Evolutionary conservation across 2,113 vertebrate species (phyloP).

Genomic region (Sylvia atricapilla): DNA sequence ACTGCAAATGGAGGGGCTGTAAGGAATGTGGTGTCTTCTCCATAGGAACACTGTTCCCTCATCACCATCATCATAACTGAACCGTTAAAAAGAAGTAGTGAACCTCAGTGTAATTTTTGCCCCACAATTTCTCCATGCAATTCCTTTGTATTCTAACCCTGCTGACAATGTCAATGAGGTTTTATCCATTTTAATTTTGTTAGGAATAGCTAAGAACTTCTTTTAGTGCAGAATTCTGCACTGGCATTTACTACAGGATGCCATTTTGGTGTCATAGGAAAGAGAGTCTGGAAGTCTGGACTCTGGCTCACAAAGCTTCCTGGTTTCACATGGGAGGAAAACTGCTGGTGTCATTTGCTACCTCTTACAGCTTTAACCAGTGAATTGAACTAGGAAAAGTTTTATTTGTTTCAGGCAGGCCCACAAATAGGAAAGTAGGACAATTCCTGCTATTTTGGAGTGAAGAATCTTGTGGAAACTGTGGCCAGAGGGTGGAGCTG

Average conservation of each 20-base stretch:
- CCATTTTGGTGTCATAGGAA: not conserved
- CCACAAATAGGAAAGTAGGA: not conserved
- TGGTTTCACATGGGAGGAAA: not conserved
- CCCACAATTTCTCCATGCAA: not conserved
- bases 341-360: not conserved
- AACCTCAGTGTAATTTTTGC: not conserved
- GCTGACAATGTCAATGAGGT: not conserved
- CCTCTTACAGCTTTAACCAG: not conserved
- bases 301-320: not conserved
- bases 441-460: not conserved
- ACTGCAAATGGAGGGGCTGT: not conserved
- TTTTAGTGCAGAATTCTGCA: not conserved
- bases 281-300: not conserved
- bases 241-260: not conserved
- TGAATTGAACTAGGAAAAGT: not conserved
- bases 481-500: not conserved
- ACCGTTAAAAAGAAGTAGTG: not conserved
- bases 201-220: not conserved
- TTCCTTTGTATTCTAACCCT: not conserved
- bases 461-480: not conserved
- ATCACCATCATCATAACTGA: not conserved
- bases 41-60: not conserved
- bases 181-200: not conserved
- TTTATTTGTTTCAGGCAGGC: not conserved
- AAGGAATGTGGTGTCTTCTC: not conserved